Base-by-base conservation (phyloP, 2,888 invertebrate species). In the Calephelis perditalis region DNA sequence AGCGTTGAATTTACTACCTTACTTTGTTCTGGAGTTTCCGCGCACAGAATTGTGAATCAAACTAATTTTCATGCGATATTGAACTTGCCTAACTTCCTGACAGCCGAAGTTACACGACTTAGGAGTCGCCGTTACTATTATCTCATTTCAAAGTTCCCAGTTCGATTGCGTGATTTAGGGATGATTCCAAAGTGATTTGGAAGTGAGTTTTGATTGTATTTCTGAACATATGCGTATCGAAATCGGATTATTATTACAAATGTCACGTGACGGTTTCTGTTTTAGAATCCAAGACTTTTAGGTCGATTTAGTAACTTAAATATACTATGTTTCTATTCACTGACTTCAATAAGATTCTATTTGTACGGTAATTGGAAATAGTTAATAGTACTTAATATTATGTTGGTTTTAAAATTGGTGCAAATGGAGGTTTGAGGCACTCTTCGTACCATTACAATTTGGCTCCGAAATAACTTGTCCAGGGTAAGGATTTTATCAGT, bases 171-270 rank as follows among this genome's bases (percentile, higher is more conserved):
- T 76, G 81, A 78, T 78, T 72, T 71, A 73, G 69, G 75, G 77
- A 81, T 78, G 78, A 78, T 81, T 76, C 76, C 71, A 73, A 79
- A 83, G 81, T 82, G 83, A 82, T 81, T 78, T 78, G 75, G 75
- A 79, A 82, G 82, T 76, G 82, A 81, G 83, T 83, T 85, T 80
- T 82, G 84, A 84, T 84, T 84, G 81, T 82, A 78, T 82, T 82
- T 74, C 75, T 77, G 46, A 46, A 60, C 60, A 56, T 40, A 37
- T 54, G 52, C 52, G 52, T 54, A 54, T 54, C 6, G 52, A 54
- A 35, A 35, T 54, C 35, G 35, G 52, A 54, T 54, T 52, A 52
- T 52, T 54, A 54, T 11, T 40, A 40, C 40, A 40, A 7, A 8
- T 8, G 7, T 40, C 40, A 7, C 40, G 40, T 6, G 1, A 7